Evolutionary conservation across 1,140 invertebrate genomes (phyloP).

Genomic region (Orius laevigatus): DNA sequence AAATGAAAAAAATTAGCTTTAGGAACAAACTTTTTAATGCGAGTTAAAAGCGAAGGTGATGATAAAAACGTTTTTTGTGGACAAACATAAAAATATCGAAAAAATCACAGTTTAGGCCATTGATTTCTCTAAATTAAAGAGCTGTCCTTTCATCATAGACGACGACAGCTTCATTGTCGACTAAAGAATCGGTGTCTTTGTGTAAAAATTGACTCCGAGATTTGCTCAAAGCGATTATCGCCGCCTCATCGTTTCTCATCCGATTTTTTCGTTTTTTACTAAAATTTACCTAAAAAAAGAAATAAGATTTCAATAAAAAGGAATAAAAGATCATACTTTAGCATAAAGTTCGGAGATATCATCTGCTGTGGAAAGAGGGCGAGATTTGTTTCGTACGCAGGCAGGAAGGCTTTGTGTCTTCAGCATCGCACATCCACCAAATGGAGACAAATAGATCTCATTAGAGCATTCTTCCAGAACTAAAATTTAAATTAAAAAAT

Average conservation of each 20-base stretch:
- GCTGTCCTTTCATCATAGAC: constrained; percentile 57
- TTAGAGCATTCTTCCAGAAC: constrained; percentile 39
- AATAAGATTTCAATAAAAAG: neutral
- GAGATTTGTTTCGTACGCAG: constrained; percentile 42
- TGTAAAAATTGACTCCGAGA: constrained; percentile 45
- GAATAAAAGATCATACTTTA: constrained; percentile 40
- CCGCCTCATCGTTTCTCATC: constrained; percentile 56
- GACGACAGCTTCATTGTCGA: constrained; percentile 51
- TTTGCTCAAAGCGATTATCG: constrained; percentile 55
- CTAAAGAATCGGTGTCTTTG: constrained; percentile 36
- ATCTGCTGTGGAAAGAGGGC: constrained; percentile 46
- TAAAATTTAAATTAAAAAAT: constrained; percentile 22
- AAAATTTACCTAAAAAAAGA: constrained; percentile 40
- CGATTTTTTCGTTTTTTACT: constrained; percentile 54
- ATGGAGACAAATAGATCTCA: constrained; percentile 27
- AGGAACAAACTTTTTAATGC: no score
- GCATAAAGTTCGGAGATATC: constrained; percentile 51
- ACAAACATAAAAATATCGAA: no score
- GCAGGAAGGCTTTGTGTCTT: constrained; percentile 50
- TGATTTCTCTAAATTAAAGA: constrained; percentile 26
- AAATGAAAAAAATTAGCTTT: no score
- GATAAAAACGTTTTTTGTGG: no score
- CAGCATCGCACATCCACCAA: constrained; percentile 28
- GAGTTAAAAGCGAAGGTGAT: no score
- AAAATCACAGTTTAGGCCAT: no score